Base-by-base conservation (phyloP, 2,888 invertebrate genomes). In the Schrankia costaestrigalis region DNA sequence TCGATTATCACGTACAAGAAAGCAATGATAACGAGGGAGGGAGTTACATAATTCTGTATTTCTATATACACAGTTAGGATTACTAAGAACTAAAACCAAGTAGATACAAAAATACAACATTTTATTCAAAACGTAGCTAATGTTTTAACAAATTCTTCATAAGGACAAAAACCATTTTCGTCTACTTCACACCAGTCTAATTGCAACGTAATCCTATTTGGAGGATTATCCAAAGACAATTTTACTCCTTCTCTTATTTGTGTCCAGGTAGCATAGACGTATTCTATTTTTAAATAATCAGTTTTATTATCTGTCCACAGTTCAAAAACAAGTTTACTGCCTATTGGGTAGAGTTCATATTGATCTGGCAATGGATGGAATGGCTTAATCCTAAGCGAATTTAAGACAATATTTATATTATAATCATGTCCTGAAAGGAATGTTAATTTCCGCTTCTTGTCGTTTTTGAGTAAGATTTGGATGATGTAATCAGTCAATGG, bases 241-340 rank as follows among this genome's bases (percentile, higher is more conserved):
- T 33, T 40, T 2, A 26, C 30, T 0, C 33, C 45, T 11, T 33
- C 17, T 31, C 46, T 43, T 7, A 53, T 7, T 21, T 56, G 49
- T 6, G 31, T 19, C 46, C 41, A 45, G n/a, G 35, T 34, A 13
- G 42, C 13, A 10, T 51, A 54, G 11, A 54, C 35, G 23, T 40
- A 40, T 34, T 55, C 54, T 2, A 44, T 29, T 48, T 47, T 55
- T 28, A 55, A 46, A 41, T 43, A 55, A 24, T 55, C 54, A 5
- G 13, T 41, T 9, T 19, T 5, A 11, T 17, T 15, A 28, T 51
- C 43, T 11, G 41, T 25, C 55, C 55, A 55, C 13, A 36, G 48
- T 32, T 55, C 48, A 26, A 54, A 55, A 9, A 55, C 55, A 3
- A 44, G 11, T 28, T 51, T 55, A 1, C 55, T 46, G 3, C 55